These are phyloP conservation scores for Strigamia transsilvanica DNA, from an alignment of 2,888 invertebrate species.

Conservation along the genomic window DNA sequence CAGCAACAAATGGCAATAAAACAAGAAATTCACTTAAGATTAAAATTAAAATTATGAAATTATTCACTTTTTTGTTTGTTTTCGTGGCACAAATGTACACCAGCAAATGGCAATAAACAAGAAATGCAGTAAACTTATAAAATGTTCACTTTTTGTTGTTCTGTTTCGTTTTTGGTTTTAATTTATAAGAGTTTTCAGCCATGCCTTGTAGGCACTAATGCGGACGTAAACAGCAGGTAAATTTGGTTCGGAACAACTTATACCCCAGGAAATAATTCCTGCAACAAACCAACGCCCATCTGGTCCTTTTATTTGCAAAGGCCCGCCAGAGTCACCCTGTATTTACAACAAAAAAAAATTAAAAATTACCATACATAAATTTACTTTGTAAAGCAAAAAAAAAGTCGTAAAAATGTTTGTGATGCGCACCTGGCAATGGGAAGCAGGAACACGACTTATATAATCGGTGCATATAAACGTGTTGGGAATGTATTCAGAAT, in stretches of 20 bases:
- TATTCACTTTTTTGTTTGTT: not conserved
- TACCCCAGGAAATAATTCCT: constrained; percentile 54
- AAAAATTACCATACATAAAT: not conserved
- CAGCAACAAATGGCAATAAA: constrained; percentile 14
- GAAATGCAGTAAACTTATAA: not conserved
- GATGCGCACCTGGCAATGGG: constrained; percentile 52
- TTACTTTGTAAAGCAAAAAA: not conserved
- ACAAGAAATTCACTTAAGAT: not conserved
- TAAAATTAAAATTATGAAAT: not conserved
- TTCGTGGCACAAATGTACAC: not conserved
- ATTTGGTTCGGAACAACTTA: constrained; percentile 52
- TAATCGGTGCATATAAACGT: constrained; percentile 53
- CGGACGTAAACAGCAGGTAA: constrained; percentile 53
- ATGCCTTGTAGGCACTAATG: constrained; percentile 48
- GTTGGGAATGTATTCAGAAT: constrained; percentile 45
- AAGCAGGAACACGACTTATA: constrained; percentile 35
- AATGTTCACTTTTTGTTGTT: not conserved
- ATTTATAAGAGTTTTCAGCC: constrained; percentile 35
- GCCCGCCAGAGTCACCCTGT: constrained; percentile 54
- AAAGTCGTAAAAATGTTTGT: not conserved
- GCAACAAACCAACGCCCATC: constrained; percentile 53
- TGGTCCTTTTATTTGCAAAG: constrained; percentile 49
- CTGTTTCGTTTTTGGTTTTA: not conserved
- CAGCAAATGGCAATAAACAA: not conserved
- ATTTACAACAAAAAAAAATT: constrained; percentile 37